These are phyloP conservation scores for Endotricha flammealis DNA, from an alignment of 2,888 invertebrate genomes.

Conservation along the genomic window DNA sequence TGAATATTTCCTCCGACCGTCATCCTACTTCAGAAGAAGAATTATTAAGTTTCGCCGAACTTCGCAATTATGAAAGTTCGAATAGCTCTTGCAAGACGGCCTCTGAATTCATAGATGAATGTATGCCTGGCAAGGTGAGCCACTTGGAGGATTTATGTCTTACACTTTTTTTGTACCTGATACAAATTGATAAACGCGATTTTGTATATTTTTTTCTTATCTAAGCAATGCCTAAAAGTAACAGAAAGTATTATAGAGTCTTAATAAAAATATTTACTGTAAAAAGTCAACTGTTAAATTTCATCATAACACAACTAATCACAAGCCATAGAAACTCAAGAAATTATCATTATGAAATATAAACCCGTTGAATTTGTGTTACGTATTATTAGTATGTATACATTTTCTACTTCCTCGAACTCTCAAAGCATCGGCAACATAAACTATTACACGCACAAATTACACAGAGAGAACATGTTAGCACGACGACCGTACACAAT, in stretches of 20 bases:
- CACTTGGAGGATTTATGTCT: slow-evolving; percentile 31
- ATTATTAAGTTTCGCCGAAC: slow-evolving; percentile 77
- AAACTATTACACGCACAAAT: slow-evolving; percentile 53
- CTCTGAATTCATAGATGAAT: slow-evolving; percentile 77
- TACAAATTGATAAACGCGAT: too few relatives aligned
- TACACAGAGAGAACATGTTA: slow-evolving; percentile 48
- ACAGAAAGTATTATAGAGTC: too few relatives aligned
- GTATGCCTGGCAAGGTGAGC: slow-evolving; percentile 57
- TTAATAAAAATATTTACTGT: too few relatives aligned
- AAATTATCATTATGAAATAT: too few relatives aligned
- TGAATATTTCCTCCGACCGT: slow-evolving; percentile 74
- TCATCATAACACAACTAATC: too few relatives aligned
- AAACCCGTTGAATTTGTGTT: too few relatives aligned
- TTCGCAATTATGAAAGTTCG: slow-evolving; percentile 78
- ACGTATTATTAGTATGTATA: too few relatives aligned
- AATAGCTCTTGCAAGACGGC: slow-evolving; percentile 75
- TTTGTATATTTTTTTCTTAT: too few relatives aligned
- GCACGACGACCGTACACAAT: slow-evolving; percentile 33
- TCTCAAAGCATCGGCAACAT: slow-evolving; percentile 44
- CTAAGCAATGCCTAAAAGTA: too few relatives aligned
- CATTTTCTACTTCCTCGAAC: slow-evolving; percentile 33
- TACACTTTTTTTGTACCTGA: background rate
- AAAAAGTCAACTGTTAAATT: too few relatives aligned
- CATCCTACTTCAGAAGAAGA: slow-evolving; percentile 76
- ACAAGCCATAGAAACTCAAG: too few relatives aligned